phyloP scores from a whole-genome alignment of 53 echinoderm and acorn worm species.

The Pentamera pediparva region DNA sequence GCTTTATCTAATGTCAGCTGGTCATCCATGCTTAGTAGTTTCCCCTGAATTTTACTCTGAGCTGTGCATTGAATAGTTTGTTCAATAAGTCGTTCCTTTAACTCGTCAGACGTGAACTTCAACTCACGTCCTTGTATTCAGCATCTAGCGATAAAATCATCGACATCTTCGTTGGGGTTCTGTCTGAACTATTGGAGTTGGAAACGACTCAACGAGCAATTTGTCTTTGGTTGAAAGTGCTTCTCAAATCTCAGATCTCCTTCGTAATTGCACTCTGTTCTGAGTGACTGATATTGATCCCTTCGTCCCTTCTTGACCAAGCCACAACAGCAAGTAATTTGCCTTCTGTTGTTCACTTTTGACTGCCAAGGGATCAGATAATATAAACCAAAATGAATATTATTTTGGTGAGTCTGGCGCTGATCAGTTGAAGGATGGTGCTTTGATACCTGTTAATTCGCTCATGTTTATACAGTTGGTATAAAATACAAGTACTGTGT shows the following conservation, averaged over 20 bases:
- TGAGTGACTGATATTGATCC: slow-evolving; percentile 48
- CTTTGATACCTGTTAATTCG: slow-evolving; percentile 45
- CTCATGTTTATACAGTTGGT: no score
- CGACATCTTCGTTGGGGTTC: slow-evolving; percentile 27
- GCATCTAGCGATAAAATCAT: slow-evolving; percentile 45
- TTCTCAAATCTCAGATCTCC: slow-evolving; percentile 24
- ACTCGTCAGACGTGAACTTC: slow-evolving; percentile 38
- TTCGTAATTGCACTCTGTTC: slow-evolving; percentile 31
- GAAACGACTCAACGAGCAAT: slow-evolving; percentile 44
- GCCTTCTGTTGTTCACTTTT: slow-evolving; percentile 19
- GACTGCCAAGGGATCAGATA: slow-evolving; percentile 39
- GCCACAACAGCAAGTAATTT: slow-evolving; percentile 37
- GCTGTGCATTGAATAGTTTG: slow-evolving; percentile 49
- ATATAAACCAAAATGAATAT: slow-evolving; percentile 46
- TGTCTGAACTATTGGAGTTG: slow-evolving; percentile 34
- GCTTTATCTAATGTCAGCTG: slow-evolving; percentile 40
- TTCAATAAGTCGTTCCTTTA: slow-evolving; percentile 35
- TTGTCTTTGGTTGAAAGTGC: slow-evolving; percentile 58
- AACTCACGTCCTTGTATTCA: slow-evolving; percentile 39
- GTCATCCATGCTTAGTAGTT: slow-evolving; percentile 44
- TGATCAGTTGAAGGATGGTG: slow-evolving; percentile 41
- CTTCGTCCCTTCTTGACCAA: slow-evolving; percentile 56
- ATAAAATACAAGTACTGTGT: no score
- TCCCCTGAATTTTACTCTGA: slow-evolving; percentile 46
- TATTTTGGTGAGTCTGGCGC: slow-evolving; percentile 33